phyloP scores from a whole-genome alignment of 2,797 vertebrate genomes.

The Lepilemur ruficaudatus region DNA sequence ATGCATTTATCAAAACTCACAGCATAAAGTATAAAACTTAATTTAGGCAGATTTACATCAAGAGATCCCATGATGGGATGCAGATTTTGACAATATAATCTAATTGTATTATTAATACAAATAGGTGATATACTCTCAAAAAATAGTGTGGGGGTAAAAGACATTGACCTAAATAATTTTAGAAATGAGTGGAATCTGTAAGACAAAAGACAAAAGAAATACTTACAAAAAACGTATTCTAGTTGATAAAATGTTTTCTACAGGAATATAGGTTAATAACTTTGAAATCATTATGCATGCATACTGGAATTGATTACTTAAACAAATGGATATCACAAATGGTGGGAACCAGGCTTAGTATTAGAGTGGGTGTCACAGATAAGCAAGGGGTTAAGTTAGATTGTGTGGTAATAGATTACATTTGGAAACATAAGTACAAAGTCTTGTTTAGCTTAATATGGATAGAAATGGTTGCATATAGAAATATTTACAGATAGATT shows the following conservation, averaged over 20 bases:
- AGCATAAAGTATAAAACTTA: background rate
- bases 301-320: background rate
- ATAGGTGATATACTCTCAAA: background rate
- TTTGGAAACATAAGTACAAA: background rate
- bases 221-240: background rate
- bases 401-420: background rate
- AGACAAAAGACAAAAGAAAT: background rate
- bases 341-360: background rate
- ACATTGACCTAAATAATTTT: background rate
- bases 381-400: background rate
- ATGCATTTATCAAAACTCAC: background rate
- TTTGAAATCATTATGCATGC: background rate
- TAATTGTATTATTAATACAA: background rate
- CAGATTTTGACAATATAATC: background rate
- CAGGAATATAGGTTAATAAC: background rate
- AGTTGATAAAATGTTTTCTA: background rate
- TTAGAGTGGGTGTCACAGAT: background rate
- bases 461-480: background rate
- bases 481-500: background rate
- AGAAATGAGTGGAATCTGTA: background rate
- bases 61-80: background rate
- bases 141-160: background rate
- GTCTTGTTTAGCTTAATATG: background rate
- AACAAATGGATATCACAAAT: background rate
- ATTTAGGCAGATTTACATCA: background rate